phyloP scores from a whole-genome alignment of 2,113 vertebrate species.

The Edolisoma coerulescens region DNA sequence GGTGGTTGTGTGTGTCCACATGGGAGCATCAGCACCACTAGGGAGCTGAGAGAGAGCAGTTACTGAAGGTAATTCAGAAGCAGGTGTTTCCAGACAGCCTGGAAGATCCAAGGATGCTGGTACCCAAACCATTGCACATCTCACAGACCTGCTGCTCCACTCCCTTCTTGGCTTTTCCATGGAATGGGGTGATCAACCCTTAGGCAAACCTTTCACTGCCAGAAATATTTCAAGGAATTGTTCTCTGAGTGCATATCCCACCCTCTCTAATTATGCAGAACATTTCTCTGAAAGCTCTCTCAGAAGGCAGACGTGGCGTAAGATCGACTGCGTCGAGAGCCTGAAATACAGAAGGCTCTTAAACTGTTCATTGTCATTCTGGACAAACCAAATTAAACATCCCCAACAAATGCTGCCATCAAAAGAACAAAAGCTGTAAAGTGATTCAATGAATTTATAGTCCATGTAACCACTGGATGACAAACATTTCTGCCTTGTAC shows the following conservation, averaged over 20 bases:
- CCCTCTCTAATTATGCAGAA: slow-evolving; percentile 63
- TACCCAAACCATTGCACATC: not conserved
- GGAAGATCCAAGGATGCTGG: not conserved
- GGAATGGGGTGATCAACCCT: not conserved
- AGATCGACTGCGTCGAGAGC: not conserved
- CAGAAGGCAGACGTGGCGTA: not conserved
- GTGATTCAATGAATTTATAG: not conserved
- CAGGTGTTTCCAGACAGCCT: not conserved
- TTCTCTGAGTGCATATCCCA: slow-evolving; percentile 15
- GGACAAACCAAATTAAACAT: slow-evolving; percentile 52
- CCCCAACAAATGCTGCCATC: slow-evolving; percentile 34
- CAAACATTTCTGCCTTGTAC: not conserved
- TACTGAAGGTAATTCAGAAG: not conserved
- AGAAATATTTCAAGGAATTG: slow-evolving; percentile 2
- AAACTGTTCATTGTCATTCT: slow-evolving; percentile 31
- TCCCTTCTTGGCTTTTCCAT: not conserved
- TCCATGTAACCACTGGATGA: not conserved
- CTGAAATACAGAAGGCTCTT: not conserved
- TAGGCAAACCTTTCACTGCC: not conserved
- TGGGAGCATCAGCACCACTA: not conserved
- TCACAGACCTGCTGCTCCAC: not conserved
- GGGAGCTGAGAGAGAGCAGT: not conserved
- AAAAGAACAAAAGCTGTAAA: slow-evolving; percentile 50
- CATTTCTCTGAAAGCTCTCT: slow-evolving; percentile 58
- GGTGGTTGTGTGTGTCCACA: fast-evolving